A percentile compares a stretch with the other conserved stretches of the same genome.
Conservation (phyloP, 2,888 invertebrate species). For the Eumacrocentrus americanus region DNA sequence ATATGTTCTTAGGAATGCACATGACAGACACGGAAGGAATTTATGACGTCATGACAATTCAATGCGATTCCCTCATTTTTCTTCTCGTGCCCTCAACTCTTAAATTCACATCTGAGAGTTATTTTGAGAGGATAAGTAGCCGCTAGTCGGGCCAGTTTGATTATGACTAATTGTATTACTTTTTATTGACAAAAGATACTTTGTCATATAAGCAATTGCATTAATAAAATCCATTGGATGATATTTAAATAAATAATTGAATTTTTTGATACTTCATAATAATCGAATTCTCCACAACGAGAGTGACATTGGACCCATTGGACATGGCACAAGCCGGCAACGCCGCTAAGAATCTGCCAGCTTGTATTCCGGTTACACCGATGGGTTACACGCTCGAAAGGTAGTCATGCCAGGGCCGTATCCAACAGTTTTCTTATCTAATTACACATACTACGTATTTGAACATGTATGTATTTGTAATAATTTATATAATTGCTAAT, state of each 20-base stretch:
- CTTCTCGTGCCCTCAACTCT: not conserved
- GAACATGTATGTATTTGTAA: too few species aligned
- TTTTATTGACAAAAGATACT: too few species aligned
- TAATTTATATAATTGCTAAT: too few species aligned
- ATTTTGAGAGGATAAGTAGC: too few species aligned
- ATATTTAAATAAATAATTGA: too few species aligned
- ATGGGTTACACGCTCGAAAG: constrained; percentile 14
- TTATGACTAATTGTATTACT: too few species aligned
- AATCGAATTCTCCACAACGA: not conserved
- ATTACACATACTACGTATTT: not conserved
- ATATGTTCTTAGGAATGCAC: not conserved
- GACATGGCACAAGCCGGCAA: constrained; percentile 28
- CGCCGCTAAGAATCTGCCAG: constrained; percentile 33
- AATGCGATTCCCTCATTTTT: not conserved
- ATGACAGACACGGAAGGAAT: constrained; percentile 16
- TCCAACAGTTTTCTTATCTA: not conserved
- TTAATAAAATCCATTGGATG: too few species aligned
- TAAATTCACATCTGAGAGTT: not conserved
- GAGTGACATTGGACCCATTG: constrained; percentile 23
- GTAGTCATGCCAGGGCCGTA: constrained; percentile 22
- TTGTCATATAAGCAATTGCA: too few species aligned
- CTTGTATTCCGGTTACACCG: constrained; percentile 37
- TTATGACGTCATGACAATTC: constrained; percentile 20
- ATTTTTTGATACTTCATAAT: too few species aligned
- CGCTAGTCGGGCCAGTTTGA: too few species aligned